Evolutionary conservation across 2,888 invertebrate species (phyloP).

Genomic region (Heteromyza rotundicornis): DNA sequence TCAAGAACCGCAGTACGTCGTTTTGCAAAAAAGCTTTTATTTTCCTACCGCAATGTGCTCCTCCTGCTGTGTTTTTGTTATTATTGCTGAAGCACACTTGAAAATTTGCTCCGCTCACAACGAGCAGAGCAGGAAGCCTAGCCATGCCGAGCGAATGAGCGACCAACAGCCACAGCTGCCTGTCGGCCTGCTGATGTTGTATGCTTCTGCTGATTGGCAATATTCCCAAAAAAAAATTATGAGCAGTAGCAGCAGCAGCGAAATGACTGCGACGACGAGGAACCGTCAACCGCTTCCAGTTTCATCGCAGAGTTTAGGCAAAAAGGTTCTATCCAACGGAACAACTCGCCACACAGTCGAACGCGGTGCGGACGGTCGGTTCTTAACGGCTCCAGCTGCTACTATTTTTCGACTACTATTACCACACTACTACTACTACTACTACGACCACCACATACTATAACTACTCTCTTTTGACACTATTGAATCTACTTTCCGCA

Average conservation of each 20-base stretch:
- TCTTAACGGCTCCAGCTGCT: neutral
- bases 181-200: neutral
- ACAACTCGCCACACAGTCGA: slow-evolving; percentile 17
- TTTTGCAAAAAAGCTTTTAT: too few relatives aligned
- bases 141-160: neutral
- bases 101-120: too few relatives aligned
- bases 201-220: slow-evolving; percentile 42
- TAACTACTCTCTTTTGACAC: neutral
- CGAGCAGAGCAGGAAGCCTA: too few relatives aligned
- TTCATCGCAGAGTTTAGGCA: slow-evolving; percentile 58
- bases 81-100: too few relatives aligned
- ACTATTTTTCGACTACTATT: neutral
- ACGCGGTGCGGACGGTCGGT: slow-evolving; percentile 27
- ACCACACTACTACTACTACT: neutral
- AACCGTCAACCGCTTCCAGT: slow-evolving; percentile 48
- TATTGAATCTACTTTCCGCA: neutral
- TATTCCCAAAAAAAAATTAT: slow-evolving; percentile 37
- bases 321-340: slow-evolving; percentile 50
- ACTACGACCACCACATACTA: too few relatives aligned
- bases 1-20: too few relatives aligned
- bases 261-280: slow-evolving; percentile 6
- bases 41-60: too few relatives aligned
- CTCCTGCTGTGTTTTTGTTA: slow-evolving; percentile 12
- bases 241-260: neutral
- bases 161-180: slow-evolving; percentile 27